phyloP scores from a whole-genome alignment of 2,113 vertebrate genomes.

The Thunnus maccoyii region DNA sequence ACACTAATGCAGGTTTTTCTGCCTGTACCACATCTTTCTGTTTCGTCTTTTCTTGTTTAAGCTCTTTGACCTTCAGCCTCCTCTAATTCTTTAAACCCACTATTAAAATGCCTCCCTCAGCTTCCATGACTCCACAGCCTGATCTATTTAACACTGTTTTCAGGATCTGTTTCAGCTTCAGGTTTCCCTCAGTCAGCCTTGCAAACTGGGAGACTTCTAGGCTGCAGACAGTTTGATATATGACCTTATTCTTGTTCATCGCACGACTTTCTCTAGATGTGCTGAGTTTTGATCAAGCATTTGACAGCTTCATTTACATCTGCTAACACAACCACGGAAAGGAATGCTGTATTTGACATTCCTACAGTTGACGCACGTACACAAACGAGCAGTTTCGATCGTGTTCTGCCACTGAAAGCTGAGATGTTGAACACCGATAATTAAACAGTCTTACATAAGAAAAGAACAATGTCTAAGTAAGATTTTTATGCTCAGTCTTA shows the following conservation, averaged over 20 bases:
- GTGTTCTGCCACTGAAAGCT: conserved; percentile 58
- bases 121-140: conserved; percentile 26
- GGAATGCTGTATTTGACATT: conserved; percentile 65
- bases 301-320: not conserved
- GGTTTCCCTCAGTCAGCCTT: conserved; percentile 27
- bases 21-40: conserved; percentile 12
- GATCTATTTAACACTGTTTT: conserved; percentile 48
- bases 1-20: conserved; percentile 2
- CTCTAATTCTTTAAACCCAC: conserved; percentile 51
- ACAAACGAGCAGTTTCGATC: conserved; percentile 70
- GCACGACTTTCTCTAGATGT: not conserved
- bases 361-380: conserved; percentile 16
- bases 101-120: conserved; percentile 45
- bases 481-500: conserved; percentile 14
- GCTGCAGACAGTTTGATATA: conserved; percentile 19
- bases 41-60: conserved; percentile 21
- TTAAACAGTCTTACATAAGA: conserved; percentile 56
- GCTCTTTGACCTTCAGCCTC: conserved; percentile 53
- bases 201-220: not conserved
- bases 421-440: conserved; percentile 70
- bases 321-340: conserved; percentile 28
- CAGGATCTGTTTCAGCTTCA: conserved; percentile 41
- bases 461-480: conserved; percentile 11
- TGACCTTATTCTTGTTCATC: conserved; percentile 31
- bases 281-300: not conserved